Conservation (phyloP, 2,113 vertebrate species). For the Cariama cristata region DNA sequence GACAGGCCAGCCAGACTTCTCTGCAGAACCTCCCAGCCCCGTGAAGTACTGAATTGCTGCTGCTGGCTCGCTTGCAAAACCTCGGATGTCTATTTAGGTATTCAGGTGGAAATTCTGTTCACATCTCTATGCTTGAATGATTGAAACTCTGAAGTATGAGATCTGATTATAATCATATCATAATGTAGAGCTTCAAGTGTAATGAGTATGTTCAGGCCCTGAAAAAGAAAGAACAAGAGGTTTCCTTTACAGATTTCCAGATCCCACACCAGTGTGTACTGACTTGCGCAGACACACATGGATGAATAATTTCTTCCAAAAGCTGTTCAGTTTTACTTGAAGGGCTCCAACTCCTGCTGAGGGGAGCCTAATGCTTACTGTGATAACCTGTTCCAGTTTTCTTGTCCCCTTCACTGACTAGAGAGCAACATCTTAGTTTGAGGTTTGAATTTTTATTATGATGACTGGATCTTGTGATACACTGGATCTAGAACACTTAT, state of each 20-base stretch:
- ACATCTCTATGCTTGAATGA: background rate
- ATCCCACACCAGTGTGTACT: background rate
- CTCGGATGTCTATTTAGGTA: background rate
- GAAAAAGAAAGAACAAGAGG: background rate
- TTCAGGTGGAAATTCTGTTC: conserved; percentile 31
- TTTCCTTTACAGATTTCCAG: background rate
- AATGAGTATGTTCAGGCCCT: background rate
- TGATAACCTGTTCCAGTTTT: background rate
- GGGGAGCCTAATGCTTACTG: background rate
- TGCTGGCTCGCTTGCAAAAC: background rate
- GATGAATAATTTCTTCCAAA: background rate
- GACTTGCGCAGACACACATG: rapidly evolving
- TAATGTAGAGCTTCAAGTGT: background rate
- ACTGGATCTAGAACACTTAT: background rate
- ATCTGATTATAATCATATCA: background rate
- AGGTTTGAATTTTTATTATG: background rate
- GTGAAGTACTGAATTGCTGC: background rate
- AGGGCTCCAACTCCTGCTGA: background rate
- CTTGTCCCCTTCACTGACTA: background rate
- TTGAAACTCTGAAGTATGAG: background rate
- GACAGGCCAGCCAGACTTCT: background rate
- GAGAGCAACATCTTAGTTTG: background rate
- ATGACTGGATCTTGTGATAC: background rate
- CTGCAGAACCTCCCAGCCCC: background rate
- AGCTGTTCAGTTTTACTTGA: background rate